Conservation (phyloP, 2,888 invertebrate genomes). For the Stenolophus ochropezus region DNA sequence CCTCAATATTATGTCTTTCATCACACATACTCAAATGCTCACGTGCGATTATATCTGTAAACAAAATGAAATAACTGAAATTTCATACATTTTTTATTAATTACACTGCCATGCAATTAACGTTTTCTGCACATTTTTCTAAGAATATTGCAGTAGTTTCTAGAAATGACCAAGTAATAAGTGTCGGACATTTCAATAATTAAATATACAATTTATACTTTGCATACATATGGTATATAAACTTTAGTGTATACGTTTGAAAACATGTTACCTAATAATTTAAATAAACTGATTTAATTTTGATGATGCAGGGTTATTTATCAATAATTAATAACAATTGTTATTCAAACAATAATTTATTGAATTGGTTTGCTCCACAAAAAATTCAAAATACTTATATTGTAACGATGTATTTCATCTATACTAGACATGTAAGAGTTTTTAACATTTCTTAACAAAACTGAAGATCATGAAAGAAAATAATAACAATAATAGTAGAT, state of each 20-base stretch:
- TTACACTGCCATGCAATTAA: not conserved
- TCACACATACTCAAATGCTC: not conserved
- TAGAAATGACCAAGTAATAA: not conserved
- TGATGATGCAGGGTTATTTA: conserved; percentile 23
- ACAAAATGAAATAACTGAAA: not conserved
- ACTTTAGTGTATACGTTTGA: conserved; percentile 1
- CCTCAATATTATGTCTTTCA: not conserved
- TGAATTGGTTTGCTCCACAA: not conserved
- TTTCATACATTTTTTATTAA: not conserved
- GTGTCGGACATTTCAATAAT: not conserved
- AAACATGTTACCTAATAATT: conserved; percentile 22
- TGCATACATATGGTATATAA: not conserved
- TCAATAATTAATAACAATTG: not conserved
- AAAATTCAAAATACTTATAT: too few relatives aligned
- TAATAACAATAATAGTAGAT: too few relatives aligned
- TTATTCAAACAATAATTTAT: not conserved
- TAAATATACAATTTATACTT: not conserved
- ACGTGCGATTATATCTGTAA: not conserved
- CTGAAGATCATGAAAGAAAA: too few relatives aligned
- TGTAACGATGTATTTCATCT: too few relatives aligned
- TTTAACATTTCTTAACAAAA: too few relatives aligned
- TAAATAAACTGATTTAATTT: conserved; percentile 1
- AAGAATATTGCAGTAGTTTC: not conserved
- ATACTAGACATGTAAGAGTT: too few relatives aligned
- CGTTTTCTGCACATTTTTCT: not conserved